A percentile compares a stretch with the other conserved stretches of the same genome.
Conservation (phyloP, 1,140 invertebrate species). For the Pseudomyrmex dendroicus region DNA sequence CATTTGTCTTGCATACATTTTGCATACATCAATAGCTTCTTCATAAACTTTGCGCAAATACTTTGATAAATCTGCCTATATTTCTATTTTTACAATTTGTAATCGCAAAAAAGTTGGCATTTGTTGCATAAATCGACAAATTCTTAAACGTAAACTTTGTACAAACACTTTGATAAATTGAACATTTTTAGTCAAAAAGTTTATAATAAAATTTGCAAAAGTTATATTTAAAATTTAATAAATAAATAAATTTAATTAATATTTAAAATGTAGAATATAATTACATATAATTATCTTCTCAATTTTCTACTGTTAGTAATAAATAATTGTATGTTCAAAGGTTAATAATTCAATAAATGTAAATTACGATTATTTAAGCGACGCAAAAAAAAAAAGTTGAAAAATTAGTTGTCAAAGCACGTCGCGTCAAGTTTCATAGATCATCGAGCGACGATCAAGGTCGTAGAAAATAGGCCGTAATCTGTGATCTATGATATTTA, state of each 20-base stretch:
- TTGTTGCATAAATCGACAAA: background rate
- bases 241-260: no score
- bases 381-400: background rate
- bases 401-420: background rate
- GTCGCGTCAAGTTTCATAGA: background rate
- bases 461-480: conserved; percentile 31
- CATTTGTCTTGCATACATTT: background rate
- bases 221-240: no score
- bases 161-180: background rate
- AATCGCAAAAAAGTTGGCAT: background rate
- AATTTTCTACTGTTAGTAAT: background rate
- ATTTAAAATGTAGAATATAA: no score
- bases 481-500: conserved; percentile 43
- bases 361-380: background rate
- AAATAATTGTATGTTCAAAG: background rate
- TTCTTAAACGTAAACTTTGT: no score
- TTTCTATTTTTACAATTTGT: background rate
- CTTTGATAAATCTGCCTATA: background rate
- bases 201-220: background rate
- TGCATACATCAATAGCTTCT: no score
- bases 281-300: no score
- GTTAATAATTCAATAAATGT: background rate
- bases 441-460: conserved; percentile 21
- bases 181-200: no score
- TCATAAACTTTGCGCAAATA: background rate